A percentile compares a stretch with the other conserved stretches of the same genome.
phyloP scores from a whole-genome alignment of 2,888 invertebrate genomes.

The Thecophora atra region DNA sequence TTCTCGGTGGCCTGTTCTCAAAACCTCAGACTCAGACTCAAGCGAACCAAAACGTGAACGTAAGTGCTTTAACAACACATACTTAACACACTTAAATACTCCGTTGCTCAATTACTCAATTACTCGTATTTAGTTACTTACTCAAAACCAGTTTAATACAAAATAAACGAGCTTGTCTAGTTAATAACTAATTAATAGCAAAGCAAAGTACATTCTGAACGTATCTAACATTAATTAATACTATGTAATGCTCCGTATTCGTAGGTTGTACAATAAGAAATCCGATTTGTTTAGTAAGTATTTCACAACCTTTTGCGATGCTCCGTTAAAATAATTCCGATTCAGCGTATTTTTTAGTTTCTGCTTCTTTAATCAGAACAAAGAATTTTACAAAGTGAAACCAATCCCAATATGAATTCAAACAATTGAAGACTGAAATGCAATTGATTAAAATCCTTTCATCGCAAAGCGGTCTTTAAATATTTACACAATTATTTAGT shows the following conservation, averaged over 20 bases:
- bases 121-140: constrained; percentile 6
- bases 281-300: too few relatives aligned
- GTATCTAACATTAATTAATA: not conserved
- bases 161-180: not conserved
- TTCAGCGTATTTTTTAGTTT: too few relatives aligned
- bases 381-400: too few relatives aligned
- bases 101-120: constrained; percentile 30
- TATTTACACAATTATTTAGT: too few relatives aligned
- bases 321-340: too few relatives aligned
- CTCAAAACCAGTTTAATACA: constrained; percentile 8
- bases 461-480: too few relatives aligned
- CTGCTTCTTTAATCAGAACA: too few relatives aligned
- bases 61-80: constrained; percentile 56
- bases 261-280: too few relatives aligned
- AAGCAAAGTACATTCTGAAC: not conserved
- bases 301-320: constrained; percentile 1
- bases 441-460: too few relatives aligned
- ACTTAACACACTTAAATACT: constrained; percentile 40
- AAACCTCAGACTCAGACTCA: constrained; percentile 55
- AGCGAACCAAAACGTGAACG: constrained; percentile 61
- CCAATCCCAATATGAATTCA: too few relatives aligned
- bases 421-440: too few relatives aligned
- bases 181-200: not conserved
- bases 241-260: too few relatives aligned
- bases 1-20: constrained; percentile 65